phyloP scores from a whole-genome alignment of 2,113 vertebrate genomes.

The Hucho hucho region DNA sequence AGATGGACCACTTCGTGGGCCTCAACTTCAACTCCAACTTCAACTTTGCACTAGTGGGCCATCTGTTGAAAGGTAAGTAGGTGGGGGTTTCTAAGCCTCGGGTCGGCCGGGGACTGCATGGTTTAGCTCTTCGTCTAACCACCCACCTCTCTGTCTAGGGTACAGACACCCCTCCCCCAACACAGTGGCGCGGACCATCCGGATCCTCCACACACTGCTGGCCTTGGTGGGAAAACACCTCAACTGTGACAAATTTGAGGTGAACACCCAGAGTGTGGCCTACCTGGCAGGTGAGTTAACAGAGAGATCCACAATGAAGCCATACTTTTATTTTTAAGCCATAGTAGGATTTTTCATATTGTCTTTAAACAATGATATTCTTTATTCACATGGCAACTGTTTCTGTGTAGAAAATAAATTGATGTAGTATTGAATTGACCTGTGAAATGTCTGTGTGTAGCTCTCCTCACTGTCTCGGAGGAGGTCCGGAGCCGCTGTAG shows the following conservation, averaged over 20 bases:
- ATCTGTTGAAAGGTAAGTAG: constrained; percentile 84
- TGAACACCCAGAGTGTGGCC: constrained; percentile 90
- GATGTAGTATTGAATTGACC: background rate
- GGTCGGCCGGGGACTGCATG: background rate
- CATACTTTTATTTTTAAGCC: background rate
- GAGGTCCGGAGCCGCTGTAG: constrained; percentile 89
- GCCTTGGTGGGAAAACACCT: constrained; percentile 86
- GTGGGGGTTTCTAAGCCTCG: background rate
- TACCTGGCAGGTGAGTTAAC: constrained; percentile 81
- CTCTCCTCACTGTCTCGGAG: constrained; percentile 87
- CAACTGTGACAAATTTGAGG: constrained; percentile 91
- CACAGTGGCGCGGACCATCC: constrained; percentile 84
- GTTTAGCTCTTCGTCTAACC: background rate
- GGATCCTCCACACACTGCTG: constrained; percentile 86
- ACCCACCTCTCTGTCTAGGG: constrained; percentile 60
- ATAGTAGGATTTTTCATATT: background rate
- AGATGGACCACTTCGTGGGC: constrained; percentile 92
- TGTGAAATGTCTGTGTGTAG: constrained; percentile 50
- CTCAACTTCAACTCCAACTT: constrained; percentile 91
- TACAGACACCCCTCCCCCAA: constrained; percentile 86
- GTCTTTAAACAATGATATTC: too few species aligned
- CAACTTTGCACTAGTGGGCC: constrained; percentile 88
- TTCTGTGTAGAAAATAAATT: background rate
- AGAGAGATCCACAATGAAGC: background rate
- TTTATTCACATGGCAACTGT: background rate